A percentile compares a stretch with the other conserved stretches of the same genome.
phyloP scores from a whole-genome alignment of 2,888 invertebrate genomes.

The Congeria kusceri region DNA sequence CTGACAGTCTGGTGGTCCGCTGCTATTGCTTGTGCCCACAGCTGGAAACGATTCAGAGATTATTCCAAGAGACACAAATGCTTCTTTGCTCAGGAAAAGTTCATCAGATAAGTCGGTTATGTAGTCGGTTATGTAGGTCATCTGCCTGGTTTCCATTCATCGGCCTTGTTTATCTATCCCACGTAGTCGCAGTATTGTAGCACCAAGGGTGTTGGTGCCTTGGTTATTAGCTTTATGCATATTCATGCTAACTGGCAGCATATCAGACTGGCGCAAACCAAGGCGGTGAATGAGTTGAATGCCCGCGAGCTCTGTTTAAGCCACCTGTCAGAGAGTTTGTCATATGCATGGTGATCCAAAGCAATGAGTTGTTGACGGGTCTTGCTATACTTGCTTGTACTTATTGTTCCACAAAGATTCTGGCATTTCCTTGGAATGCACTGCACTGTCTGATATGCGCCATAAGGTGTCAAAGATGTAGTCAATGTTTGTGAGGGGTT shows the following conservation, averaged over 20 bases:
- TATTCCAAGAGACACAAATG: slow-evolving; percentile 67
- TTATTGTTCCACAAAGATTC: no score
- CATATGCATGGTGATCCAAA: slow-evolving; percentile 67
- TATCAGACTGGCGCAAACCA: slow-evolving; percentile 51
- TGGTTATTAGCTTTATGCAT: slow-evolving; percentile 72
- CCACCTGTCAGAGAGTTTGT: slow-evolving; percentile 56
- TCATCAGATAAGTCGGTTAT: slow-evolving; percentile 65
- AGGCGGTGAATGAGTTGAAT: slow-evolving; percentile 58
- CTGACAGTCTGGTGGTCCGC: no score
- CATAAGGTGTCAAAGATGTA: no score
- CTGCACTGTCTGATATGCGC: no score
- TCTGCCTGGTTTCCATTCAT: slow-evolving; percentile 65
- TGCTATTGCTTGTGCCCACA: no score
- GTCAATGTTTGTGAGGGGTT: not conserved
- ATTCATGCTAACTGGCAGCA: slow-evolving; percentile 72
- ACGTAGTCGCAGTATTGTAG: slow-evolving; percentile 62
- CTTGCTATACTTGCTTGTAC: no score
- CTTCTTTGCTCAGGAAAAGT: slow-evolving; percentile 70
- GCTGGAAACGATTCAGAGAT: slow-evolving; percentile 59
- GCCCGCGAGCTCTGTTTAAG: slow-evolving; percentile 53
- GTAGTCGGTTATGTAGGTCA: slow-evolving; percentile 73
- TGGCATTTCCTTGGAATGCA: no score
- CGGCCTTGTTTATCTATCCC: slow-evolving; percentile 28
- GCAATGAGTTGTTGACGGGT: not conserved
- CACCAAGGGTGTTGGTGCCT: slow-evolving; percentile 72